Percentiles rank a stretch among this genome's conserved stretches.
phyloP scores from a whole-genome alignment of 2,888 invertebrate genomes.

The Gortyna flavago region DNA sequence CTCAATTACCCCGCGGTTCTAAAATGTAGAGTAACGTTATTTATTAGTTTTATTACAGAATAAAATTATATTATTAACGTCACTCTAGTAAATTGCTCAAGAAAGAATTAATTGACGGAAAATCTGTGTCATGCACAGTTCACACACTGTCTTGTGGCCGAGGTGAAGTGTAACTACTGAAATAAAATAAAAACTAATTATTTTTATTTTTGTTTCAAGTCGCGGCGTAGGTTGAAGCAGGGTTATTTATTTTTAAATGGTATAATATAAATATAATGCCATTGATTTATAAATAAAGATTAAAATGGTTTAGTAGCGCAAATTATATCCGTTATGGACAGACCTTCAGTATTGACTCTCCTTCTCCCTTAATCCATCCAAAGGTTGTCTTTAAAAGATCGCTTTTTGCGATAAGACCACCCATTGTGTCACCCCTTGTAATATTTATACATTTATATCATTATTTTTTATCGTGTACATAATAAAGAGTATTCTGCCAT shows the following conservation, averaged over 20 bases:
- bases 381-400: neutral
- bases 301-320: conserved; percentile 1
- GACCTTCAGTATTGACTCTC: neutral
- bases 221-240: conserved; percentile 5
- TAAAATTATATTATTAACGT: neutral
- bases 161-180: conserved; percentile 28
- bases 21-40: conserved; percentile 5
- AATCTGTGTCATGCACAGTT: conserved; percentile 41
- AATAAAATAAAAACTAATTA: conserved; percentile 36
- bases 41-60: neutral
- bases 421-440: neutral
- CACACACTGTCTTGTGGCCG: conserved; percentile 24
- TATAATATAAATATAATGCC: conserved; percentile 28
- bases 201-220: conserved; percentile 43
- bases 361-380: neutral
- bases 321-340: conserved; percentile 7
- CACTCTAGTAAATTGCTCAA: conserved; percentile 15
- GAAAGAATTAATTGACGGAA: conserved; percentile 21
- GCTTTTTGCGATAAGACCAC: neutral
- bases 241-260: conserved; percentile 54
- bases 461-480: neutral
- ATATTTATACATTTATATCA: neutral
- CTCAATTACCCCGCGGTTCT: neutral
- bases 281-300: conserved; percentile 28
- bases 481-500: neutral